Base-by-base conservation (phyloP, 2,888 invertebrate genomes). In the Lasiommata megera region DNA sequence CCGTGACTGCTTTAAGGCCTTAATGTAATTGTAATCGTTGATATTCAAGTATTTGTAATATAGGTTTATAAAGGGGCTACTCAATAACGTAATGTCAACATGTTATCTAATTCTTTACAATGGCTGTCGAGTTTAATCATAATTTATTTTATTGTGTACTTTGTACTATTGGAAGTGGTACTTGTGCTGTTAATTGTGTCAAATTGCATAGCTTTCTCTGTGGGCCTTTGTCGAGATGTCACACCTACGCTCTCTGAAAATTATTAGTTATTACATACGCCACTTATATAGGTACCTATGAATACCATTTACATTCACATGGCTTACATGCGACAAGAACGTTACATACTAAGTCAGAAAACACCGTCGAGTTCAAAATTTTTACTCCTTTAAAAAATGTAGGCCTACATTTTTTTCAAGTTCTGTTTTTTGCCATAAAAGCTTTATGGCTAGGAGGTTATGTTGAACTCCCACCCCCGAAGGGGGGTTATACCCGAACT, bases 161-260 rank as follows among this genome's bases (percentile, higher is more conserved):
- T 52, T 47, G 53, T 54, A 40, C 41, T 36, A 40, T 50, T 51
- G 14, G 36, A 16, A 47, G 29, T 53, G 31, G 31, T 36, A 29
- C 40, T 23, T 41, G 41, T 6, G 40, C 7, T 53, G 50, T 54
- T 58, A 50, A 58, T 60, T 63, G 60, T 60, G 63, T 63, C 61
- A 61, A 54, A 58, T 58, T 61, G 50, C 52, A 58, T 23, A 29
- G 58, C 63, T 63, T 63, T 63, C 63, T 63, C 61, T 59, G 54
- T 29, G 31, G 54, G 54, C 50, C 38, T 54, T 50, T 44, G 56
- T 61, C 48, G 58, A 61, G 61, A 51, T 54, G 60, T 51, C 36
- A 29, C 58, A 41, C 63, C 63, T 54, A 63, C 63, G 58, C 58
- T 43, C 37, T 57, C 56, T 54, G 54, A 54, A 56, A 58, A 62